A percentile compares a stretch with the other conserved stretches of the same genome.
Conservation (phyloP, 2,797 vertebrate genomes). For the Oreortyx pictus region DNA sequence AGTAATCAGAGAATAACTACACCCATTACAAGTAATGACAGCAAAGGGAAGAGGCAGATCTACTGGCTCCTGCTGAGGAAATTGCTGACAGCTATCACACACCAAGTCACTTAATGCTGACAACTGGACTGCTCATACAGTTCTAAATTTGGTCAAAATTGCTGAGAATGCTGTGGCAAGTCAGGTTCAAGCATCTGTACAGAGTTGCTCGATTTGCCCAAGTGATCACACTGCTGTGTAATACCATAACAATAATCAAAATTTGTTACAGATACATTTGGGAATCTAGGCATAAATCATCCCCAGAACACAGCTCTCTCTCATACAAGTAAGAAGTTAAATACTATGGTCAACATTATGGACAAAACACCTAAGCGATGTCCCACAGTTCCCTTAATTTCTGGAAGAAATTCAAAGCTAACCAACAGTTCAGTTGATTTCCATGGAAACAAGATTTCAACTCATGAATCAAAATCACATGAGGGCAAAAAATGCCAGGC, state of each 20-base stretch:
- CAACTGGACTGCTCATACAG: background rate
- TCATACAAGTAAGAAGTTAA: background rate
- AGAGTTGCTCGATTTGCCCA: background rate
- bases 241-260: background rate
- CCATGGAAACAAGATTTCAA: conserved; percentile 52
- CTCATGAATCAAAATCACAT: background rate
- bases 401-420: conserved; percentile 26
- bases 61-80: background rate
- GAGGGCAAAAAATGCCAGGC: conserved; percentile 25
- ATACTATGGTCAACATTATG: background rate
- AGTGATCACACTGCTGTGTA: background rate
- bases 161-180: background rate
- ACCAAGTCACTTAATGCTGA: background rate
- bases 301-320: background rate
- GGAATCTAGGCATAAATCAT: background rate
- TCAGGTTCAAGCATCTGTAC: background rate
- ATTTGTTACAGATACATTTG: background rate
- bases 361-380: background rate
- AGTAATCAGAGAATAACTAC: background rate
- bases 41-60: background rate
- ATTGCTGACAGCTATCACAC: background rate
- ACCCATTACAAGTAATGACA: background rate
- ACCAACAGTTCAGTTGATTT: conserved; percentile 39
- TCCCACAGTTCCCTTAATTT: background rate
- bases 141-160: background rate